phyloP scores from a whole-genome alignment of 2,888 invertebrate genomes.

The Caenorhabditis doughertyi region DNA sequence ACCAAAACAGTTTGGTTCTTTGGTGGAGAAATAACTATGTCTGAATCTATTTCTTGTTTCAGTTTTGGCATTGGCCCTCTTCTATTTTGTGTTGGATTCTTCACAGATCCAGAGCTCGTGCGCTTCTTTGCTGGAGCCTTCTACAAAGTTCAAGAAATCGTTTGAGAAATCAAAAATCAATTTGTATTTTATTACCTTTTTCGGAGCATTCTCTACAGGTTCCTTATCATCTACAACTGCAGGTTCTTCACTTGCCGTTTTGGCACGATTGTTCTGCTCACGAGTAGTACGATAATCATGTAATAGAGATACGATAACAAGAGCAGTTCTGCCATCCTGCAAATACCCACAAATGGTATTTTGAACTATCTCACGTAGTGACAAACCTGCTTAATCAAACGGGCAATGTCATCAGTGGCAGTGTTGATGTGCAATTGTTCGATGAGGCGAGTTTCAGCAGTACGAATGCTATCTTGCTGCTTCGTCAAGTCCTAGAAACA shows the following conservation, averaged over 20 bases:
- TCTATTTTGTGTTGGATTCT: no score
- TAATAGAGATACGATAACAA: constrained; percentile 80
- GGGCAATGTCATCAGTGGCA: constrained; percentile 80
- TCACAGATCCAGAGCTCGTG: neutral
- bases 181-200: neutral
- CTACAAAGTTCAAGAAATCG: constrained; percentile 23
- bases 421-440: constrained; percentile 79
- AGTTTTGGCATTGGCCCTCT: no score
- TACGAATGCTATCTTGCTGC: constrained; percentile 72
- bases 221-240: constrained; percentile 23
- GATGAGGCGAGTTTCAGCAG: constrained; percentile 73
- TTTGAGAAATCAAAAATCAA: constrained; percentile 11
- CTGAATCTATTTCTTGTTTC: no score
- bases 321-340: constrained; percentile 78
- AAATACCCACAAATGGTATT: constrained; percentile 42
- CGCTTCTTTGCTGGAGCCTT: constrained; percentile 43
- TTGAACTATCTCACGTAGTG: neutral
- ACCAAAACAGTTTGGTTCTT: neutral
- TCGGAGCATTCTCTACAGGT: neutral
- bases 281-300: constrained; percentile 73
- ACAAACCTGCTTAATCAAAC: constrained; percentile 69
- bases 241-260: neutral
- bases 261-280: constrained; percentile 67
- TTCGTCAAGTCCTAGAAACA: constrained; percentile 67
- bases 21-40: constrained; percentile 8